Conservation (phyloP, 2,113 vertebrate genomes). For the Dolichotis patagonum region DNA sequence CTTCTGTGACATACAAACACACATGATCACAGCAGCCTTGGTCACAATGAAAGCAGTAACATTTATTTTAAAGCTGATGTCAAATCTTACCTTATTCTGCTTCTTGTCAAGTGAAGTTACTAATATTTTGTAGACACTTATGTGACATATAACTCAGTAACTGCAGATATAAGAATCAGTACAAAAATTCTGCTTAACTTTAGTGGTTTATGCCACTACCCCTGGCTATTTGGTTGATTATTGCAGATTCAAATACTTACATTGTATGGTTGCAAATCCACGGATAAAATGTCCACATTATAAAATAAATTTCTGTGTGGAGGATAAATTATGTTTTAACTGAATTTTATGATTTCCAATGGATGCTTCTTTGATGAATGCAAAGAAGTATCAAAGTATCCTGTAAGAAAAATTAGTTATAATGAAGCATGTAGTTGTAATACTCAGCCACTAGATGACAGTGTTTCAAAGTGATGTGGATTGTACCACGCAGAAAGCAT, state of each 20-base stretch:
- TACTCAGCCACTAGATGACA: constrained; percentile 66
- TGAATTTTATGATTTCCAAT: background rate
- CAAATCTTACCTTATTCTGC: background rate
- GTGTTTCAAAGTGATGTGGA: constrained; percentile 45
- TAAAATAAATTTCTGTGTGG: background rate
- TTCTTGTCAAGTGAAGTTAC: background rate
- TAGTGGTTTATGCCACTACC: background rate
- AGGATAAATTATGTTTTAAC: background rate
- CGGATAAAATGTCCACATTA: background rate
- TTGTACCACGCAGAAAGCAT: accelerated
- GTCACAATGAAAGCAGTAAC: background rate
- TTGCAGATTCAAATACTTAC: background rate
- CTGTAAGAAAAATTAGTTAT: background rate
- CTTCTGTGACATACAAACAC: background rate
- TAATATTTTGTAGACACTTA: background rate
- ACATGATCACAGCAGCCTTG: background rate
- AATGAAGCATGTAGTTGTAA: constrained; percentile 52
- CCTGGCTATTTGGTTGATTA: too few species aligned
- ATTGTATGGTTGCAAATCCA: background rate
- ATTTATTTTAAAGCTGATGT: background rate
- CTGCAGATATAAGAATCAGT: background rate
- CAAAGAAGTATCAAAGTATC: background rate
- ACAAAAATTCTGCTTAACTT: background rate
- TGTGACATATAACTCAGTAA: background rate
- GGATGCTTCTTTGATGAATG: background rate